Percentiles rank a stretch among this genome's conserved stretches.
phyloP scores from a whole-genome alignment of 2,113 vertebrate species.

The Scartelaos histophorus region DNA sequence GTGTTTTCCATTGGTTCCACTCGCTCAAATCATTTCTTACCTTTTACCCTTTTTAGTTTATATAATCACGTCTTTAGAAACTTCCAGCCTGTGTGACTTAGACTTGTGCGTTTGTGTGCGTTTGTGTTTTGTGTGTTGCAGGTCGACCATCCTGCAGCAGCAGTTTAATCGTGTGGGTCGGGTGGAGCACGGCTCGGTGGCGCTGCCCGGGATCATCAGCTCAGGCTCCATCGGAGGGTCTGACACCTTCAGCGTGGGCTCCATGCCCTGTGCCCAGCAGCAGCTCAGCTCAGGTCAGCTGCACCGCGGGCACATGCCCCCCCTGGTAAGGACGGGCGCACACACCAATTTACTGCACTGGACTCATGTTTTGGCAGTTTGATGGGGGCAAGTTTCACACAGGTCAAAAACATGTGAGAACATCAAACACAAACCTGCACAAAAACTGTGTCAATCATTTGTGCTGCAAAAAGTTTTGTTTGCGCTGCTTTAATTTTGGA shows the following conservation, averaged over 20 bases:
- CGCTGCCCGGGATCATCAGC: constrained; percentile 92
- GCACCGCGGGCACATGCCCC: constrained; percentile 98
- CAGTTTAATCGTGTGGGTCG: constrained; percentile 94
- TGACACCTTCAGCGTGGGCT: constrained; percentile 91
- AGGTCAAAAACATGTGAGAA: no score
- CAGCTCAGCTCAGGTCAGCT: constrained; percentile 96
- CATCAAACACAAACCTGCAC: no score
- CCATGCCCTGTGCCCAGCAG: constrained; percentile 94
- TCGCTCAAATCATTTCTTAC: not conserved
- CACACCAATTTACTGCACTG: not conserved
- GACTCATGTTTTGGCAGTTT: not conserved
- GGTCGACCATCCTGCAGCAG: constrained; percentile 96
- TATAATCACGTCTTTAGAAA: not conserved
- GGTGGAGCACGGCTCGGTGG: constrained; percentile 92
- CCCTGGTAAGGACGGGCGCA: constrained; percentile 83
- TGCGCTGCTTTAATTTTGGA: no score
- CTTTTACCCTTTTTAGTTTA: not conserved
- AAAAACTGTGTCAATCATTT: no score
- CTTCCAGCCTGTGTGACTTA: not conserved
- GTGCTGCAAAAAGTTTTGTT: no score
- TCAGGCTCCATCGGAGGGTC: constrained; percentile 92
- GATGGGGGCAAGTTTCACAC: no score
- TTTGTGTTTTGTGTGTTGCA: constrained; percentile 40
- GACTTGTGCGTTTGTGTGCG: not conserved
- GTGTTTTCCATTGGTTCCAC: not conserved